A percentile compares a stretch with the other conserved stretches of the same genome.
phyloP scores from a whole-genome alignment of 2,888 invertebrate genomes.

The Oeneis ivallda region DNA sequence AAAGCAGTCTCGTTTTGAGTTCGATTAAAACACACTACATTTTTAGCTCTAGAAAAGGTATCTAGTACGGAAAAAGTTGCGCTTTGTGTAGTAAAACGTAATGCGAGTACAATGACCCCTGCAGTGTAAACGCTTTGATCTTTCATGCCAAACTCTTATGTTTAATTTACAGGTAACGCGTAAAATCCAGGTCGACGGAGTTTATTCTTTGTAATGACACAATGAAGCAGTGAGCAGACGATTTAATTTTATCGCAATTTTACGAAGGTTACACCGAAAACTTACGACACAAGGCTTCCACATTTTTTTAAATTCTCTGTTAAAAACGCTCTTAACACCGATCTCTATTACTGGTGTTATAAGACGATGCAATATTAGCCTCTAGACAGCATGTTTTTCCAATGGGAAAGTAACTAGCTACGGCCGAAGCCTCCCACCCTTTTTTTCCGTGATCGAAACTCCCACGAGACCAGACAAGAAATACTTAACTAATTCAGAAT shows the following conservation, averaged over 20 bases:
- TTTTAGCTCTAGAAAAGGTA: conserved; percentile 27
- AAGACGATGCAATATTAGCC: too few species aligned
- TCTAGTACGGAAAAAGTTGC: conserved; percentile 12
- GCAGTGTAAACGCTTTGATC: conserved; percentile 54
- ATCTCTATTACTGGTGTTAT: too few species aligned
- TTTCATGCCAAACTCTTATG: conserved; percentile 45
- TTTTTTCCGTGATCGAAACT: too few species aligned
- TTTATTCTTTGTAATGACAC: conserved; percentile 65
- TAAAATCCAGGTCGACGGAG: conserved; percentile 60
- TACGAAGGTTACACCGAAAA: not conserved
- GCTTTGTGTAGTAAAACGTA: conserved; percentile 20
- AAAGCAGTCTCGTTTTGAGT: too few species aligned
- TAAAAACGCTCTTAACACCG: too few species aligned
- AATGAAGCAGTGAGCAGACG: conserved; percentile 46
- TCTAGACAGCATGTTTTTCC: too few species aligned
- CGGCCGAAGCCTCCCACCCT: too few species aligned
- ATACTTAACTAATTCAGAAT: too few species aligned
- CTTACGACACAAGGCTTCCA: not conserved
- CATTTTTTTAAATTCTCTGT: too few species aligned
- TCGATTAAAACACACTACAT: too few species aligned
- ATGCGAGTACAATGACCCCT: conserved; percentile 24
- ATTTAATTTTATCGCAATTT: conserved; percentile 14
- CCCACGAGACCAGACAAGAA: too few species aligned
- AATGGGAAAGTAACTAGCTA: too few species aligned
- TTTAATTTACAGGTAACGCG: conserved; percentile 54